Evolutionary conservation across 2,113 vertebrate genomes (phyloP).

Genomic region (Dromaius novaehollandiae): DNA sequence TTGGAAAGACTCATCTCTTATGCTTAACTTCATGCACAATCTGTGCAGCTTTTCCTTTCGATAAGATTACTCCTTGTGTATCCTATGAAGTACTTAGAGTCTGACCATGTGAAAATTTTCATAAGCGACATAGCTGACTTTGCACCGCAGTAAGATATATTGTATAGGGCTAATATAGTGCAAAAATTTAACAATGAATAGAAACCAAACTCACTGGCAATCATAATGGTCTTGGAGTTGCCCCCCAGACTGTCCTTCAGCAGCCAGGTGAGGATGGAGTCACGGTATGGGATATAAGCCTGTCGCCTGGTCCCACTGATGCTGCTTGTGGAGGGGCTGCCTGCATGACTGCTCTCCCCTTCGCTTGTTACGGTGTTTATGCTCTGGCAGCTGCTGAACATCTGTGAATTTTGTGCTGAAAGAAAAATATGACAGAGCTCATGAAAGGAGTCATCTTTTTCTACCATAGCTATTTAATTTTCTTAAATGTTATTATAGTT

Average conservation of each 20-base stretch:
- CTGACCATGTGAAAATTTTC: background rate
- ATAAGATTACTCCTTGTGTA: background rate
- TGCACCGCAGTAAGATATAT: background rate
- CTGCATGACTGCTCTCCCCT: slow-evolving; percentile 78
- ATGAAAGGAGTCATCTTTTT: background rate
- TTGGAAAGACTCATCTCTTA: background rate
- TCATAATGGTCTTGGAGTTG: slow-evolving; percentile 98
- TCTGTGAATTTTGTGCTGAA: slow-evolving; percentile 95
- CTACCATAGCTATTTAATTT: background rate
- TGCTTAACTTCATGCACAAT: background rate
- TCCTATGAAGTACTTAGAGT: background rate
- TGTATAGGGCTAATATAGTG: background rate
- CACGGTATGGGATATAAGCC: slow-evolving; percentile 94
- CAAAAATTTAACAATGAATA: background rate
- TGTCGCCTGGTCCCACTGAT: slow-evolving; percentile 67
- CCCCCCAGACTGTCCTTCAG: slow-evolving; percentile 97
- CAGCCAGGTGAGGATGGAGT: slow-evolving; percentile 97
- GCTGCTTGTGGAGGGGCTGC: slow-evolving; percentile 73
- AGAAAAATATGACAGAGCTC: background rate
- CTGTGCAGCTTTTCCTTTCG: background rate
- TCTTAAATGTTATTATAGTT: background rate
- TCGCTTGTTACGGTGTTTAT: slow-evolving; percentile 86
- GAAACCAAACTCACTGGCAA: slow-evolving; percentile 87
- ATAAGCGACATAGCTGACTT: background rate
- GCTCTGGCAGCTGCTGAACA: slow-evolving; percentile 93